Base-by-base conservation (phyloP, 2,888 invertebrate species). In the Sphaerolaimus hirsutus region DNA sequence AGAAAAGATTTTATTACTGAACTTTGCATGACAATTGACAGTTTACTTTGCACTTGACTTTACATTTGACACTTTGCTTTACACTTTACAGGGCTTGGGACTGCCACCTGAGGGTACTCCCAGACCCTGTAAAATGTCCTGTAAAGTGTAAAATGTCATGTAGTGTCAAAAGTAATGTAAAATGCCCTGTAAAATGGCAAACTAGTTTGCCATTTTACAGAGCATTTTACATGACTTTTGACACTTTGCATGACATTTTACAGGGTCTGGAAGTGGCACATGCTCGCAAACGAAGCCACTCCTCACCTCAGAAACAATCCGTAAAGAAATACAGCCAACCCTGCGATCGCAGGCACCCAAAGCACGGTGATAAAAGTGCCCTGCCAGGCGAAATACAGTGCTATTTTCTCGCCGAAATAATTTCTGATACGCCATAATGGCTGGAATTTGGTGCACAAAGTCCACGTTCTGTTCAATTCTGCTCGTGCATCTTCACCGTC, bases 341-440 rank as follows among this genome's bases (percentile, higher is more conserved):
- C 68, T 51, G 66, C 59, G 1, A 67, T 12, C 41, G 64, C 61
- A 1, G 68, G 67, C 1, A 67, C 52, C 65, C 65, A 66, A 12
- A 68, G 54, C 3, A 66, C 56, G 2, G 61, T 55, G 2, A 64
- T 56, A 24, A 67, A 55, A 24, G 61, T 60, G n/a, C 68, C 68
- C 14, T 64, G 60, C 68, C 68, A 68, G 2, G 68, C 68, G 54
- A 68, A 68, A 51, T 68, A 68, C 32, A 68, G 61, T 0, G 62
- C 67, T 49, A 68, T 66, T 51, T 66, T 65, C 51, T 68, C 67
- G 5, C 68, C 68, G 54, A 68, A 68, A 52, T 68, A 68, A 52
- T 68, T 62, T 19, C 66, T 53, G 12, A 67, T 62, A 49, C 60
- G 62, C 61, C 64, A 63, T 42, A 67, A 46, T 22, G 67, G 67